phyloP scores from a whole-genome alignment of 2,888 invertebrate species.

The Blastobasis adustella region DNA sequence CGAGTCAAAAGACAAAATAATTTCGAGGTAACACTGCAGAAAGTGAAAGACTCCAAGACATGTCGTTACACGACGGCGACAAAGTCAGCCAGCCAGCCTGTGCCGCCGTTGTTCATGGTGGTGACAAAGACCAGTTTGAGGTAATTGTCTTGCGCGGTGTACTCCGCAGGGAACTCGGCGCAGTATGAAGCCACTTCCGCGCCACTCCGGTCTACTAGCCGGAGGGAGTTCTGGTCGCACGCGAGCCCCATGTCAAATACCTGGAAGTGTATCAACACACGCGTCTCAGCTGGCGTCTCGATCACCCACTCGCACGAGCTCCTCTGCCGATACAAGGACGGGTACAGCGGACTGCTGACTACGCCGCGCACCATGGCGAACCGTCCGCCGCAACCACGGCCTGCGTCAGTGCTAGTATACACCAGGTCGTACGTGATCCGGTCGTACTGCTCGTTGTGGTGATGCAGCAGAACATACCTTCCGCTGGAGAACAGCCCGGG shows the following conservation, averaged over 20 bases:
- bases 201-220: conserved; percentile 71
- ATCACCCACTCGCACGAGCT: conserved; percentile 56
- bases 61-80: conserved; percentile 16
- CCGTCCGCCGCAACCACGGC: conserved; percentile 57
- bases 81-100: conserved; percentile 78
- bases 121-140: conserved; percentile 78
- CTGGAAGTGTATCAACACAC: conserved; percentile 38
- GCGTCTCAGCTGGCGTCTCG: conserved; percentile 45
- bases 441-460: conserved; percentile 30
- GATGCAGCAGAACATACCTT: conserved; percentile 77
- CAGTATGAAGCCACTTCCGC: conserved; percentile 57
- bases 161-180: conserved; percentile 74
- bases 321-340: conserved; percentile 41
- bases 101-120: conserved; percentile 80
- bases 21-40: too few species aligned
- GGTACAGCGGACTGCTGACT: conserved; percentile 58
- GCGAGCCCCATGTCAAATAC: conserved; percentile 78
- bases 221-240: conserved; percentile 79
- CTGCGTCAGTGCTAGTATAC: conserved; percentile 49
- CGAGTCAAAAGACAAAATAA: too few species aligned
- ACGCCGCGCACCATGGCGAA: conserved; percentile 37
- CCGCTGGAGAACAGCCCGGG: conserved; percentile 77
- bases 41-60: too few species aligned
- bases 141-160: conserved; percentile 67
- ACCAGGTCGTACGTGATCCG: conserved; percentile 38